Percentiles rank a stretch among this genome's conserved stretches.
These are phyloP conservation scores for Aspidiotus destructor DNA, from an alignment of 2,888 invertebrate species.

Conservation along the genomic window DNA sequence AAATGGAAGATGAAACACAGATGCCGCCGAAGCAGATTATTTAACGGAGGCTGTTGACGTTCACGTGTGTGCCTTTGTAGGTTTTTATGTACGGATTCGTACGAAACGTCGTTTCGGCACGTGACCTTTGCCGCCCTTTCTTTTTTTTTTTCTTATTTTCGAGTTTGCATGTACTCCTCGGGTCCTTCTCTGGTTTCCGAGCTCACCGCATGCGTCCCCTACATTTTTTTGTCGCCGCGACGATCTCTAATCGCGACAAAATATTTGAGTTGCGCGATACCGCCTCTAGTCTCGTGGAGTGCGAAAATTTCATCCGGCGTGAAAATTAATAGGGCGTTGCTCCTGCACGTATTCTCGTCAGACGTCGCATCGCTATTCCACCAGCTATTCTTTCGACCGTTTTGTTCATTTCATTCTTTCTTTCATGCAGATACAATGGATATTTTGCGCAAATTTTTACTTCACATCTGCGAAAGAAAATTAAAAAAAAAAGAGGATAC, in stretches of 20 bases:
- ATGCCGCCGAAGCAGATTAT: conserved; percentile 29
- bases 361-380: conserved; percentile 1
- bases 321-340: neutral
- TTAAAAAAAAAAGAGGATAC: neutral
- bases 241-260: conserved; percentile 5
- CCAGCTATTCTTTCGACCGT: conserved; percentile 2
- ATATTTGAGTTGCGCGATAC: neutral
- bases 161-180: neutral
- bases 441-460: neutral
- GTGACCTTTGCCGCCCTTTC: conserved; percentile 17
- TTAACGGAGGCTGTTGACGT: conserved; percentile 29
- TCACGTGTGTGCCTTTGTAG: conserved; percentile 19
- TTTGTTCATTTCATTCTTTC: neutral
- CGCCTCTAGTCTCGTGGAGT: neutral
- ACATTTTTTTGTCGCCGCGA: neutral
- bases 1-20: conserved; percentile 30
- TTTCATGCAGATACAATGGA: neutral
- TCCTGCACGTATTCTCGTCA: neutral
- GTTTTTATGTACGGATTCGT: conserved; percentile 22
- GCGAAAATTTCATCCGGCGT: neutral
- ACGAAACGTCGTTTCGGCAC: conserved; percentile 20
- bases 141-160: neutral
- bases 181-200: conserved; percentile 26
- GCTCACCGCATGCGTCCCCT: conserved; percentile 24
- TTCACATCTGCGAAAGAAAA: neutral